A percentile compares a stretch with the other conserved stretches of the same genome.
phyloP scores from a whole-genome alignment of 2,888 invertebrate genomes.

The Orchesellides sinensis region DNA sequence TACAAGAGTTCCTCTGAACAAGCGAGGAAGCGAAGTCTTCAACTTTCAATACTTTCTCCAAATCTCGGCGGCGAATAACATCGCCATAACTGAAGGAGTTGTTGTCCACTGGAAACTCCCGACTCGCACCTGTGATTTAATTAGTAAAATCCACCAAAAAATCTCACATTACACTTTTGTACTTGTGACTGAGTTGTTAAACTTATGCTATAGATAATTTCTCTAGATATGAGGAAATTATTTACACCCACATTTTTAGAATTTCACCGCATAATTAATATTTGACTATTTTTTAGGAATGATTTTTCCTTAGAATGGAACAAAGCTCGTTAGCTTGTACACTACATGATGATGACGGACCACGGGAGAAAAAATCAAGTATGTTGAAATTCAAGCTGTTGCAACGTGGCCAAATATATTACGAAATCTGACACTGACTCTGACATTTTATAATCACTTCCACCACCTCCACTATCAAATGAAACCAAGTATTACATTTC shows the following conservation, averaged over 20 bases:
- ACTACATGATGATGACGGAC: no score
- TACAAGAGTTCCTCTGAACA: slow-evolving; percentile 50
- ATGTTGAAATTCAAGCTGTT: no score
- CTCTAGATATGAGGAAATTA: no score
- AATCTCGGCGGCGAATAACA: slow-evolving; percentile 9
- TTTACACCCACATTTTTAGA: no score
- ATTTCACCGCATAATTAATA: no score
- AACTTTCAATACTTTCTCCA: slow-evolving; percentile 41
- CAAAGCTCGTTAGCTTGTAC: no score
- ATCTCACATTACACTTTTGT: background rate
- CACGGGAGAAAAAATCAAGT: no score
- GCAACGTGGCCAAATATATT: background rate
- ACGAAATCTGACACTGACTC: slow-evolving; percentile 39
- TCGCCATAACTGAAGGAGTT: slow-evolving; percentile 30
- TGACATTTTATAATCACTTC: slow-evolving; percentile 25
- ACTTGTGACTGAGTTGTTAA: no score
- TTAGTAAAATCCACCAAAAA: background rate
- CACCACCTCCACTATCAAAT: background rate
- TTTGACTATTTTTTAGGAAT: no score
- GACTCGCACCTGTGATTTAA: slow-evolving; percentile 57
- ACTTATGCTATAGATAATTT: no score
- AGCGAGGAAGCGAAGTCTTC: slow-evolving; percentile 26
- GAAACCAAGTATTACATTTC: background rate
- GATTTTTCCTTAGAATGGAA: no score
- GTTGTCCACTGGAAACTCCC: slow-evolving; percentile 40